Percentiles rank a stretch among this genome's conserved stretches.
Evolutionary conservation across 2,113 vertebrate species (phyloP).

Genomic region (Pygoscelis adeliae): DNA sequence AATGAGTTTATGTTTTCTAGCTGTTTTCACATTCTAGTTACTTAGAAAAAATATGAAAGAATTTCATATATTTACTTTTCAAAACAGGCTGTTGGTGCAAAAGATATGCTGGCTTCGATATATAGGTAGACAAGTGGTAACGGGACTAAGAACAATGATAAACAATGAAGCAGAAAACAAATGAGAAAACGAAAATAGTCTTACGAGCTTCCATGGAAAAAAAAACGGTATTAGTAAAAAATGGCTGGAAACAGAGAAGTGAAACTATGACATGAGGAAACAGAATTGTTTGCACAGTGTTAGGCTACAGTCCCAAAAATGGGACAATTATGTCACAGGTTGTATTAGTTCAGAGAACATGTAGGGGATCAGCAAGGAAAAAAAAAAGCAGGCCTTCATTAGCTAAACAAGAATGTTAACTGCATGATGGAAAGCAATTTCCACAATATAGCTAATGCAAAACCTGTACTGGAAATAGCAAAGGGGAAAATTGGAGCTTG

Average conservation of each 20-base stretch:
- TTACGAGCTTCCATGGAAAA: not conserved
- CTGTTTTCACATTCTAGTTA: not conserved
- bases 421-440: conserved; percentile 37
- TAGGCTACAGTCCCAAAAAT: not conserved
- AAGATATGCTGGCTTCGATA: not conserved
- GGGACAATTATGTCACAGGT: not conserved
- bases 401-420: conserved; percentile 16
- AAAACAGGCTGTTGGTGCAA: not conserved
- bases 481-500: not conserved
- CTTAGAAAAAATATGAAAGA: not conserved
- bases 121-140: not conserved
- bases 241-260: not conserved
- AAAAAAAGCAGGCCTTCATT: not conserved
- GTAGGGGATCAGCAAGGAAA: not conserved
- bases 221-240: not conserved
- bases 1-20: not conserved
- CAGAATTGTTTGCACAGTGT: not conserved
- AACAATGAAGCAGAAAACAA: not conserved
- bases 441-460: not conserved
- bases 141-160: not conserved
- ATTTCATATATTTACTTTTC: not conserved
- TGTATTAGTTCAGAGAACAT: not conserved
- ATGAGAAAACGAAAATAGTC: not conserved
- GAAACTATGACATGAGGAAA: conserved; percentile 7
- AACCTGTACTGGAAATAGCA: not conserved